A percentile compares a stretch with the other conserved stretches of the same genome.
Evolutionary conservation across 2,797 vertebrate genomes (phyloP).

Genomic region (Acropternis orthonyx): DNA sequence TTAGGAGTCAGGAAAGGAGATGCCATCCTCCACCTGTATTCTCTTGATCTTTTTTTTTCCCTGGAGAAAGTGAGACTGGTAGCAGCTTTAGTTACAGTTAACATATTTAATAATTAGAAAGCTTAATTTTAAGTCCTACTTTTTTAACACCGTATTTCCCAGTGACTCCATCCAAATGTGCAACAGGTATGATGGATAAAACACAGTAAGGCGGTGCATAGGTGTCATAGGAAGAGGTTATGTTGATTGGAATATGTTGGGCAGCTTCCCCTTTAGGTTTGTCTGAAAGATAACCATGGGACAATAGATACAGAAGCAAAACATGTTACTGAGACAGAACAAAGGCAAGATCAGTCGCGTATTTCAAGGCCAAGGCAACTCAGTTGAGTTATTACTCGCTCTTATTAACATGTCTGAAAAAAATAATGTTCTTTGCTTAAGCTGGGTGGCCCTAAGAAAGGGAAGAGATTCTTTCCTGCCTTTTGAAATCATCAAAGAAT

Average conservation of each 20-base stretch:
- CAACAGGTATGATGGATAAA: background rate
- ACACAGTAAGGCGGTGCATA: background rate
- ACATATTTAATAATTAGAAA: conserved; percentile 25
- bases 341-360: conserved; percentile 32
- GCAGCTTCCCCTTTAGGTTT: background rate
- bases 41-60: background rate
- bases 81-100: conserved; percentile 53
- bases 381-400: conserved; percentile 65
- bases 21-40: background rate
- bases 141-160: background rate
- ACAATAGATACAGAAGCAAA: conserved; percentile 7
- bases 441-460: conserved; percentile 43
- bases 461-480: conserved; percentile 63
- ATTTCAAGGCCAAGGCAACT: conserved; percentile 58
- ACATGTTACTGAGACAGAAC: conserved; percentile 14
- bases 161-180: background rate
- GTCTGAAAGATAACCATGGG: background rate
- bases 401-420: conserved; percentile 55
- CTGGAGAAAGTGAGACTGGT: background rate
- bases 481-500: conserved; percentile 69
- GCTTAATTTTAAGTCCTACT: conserved; percentile 26
- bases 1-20: background rate
- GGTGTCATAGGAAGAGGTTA: background rate
- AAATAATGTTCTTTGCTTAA: conserved; percentile 18
- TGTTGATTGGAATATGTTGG: background rate